phyloP scores from a whole-genome alignment of 2,888 invertebrate species.

The Drosophila picticornis region DNA sequence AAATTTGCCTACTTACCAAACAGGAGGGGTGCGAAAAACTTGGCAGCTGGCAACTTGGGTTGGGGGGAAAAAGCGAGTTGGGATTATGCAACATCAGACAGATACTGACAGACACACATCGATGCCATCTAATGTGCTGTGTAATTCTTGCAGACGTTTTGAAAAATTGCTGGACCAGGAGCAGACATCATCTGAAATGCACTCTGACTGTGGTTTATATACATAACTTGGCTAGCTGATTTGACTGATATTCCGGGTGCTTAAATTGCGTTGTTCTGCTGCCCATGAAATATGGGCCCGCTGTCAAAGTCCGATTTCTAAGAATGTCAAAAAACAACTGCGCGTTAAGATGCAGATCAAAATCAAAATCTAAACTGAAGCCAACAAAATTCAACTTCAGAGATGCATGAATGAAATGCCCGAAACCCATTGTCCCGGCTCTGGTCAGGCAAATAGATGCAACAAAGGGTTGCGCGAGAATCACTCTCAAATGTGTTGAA shows the following conservation, averaged over 20 bases:
- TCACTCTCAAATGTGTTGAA: slow-evolving; percentile 58
- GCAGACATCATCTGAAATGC: slow-evolving; percentile 26
- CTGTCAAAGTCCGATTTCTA: slow-evolving; percentile 55
- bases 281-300: slow-evolving; percentile 34
- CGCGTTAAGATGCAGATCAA: slow-evolving; percentile 43
- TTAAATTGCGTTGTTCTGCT: slow-evolving; percentile 47
- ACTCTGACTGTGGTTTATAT: slow-evolving; percentile 43
- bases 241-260: slow-evolving; percentile 60
- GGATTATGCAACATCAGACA: slow-evolving; percentile 69
- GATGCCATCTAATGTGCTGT: slow-evolving; percentile 74
- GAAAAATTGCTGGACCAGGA: slow-evolving; percentile 69
- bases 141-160: slow-evolving; percentile 67
- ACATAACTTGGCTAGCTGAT: slow-evolving; percentile 33
- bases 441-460: slow-evolving; percentile 53
- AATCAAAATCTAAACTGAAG: slow-evolving; percentile 38
- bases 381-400: slow-evolving; percentile 39
- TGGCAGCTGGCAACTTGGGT: slow-evolving; percentile 45
- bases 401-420: slow-evolving; percentile 56
- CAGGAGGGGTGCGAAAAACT: slow-evolving; percentile 60
- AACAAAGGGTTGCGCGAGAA: slow-evolving; percentile 57
- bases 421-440: slow-evolving; percentile 57
- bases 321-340: slow-evolving; percentile 49
- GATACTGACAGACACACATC: slow-evolving; percentile 29
- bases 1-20: slow-evolving; percentile 57
- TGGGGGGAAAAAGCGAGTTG: slow-evolving; percentile 24